These are phyloP conservation scores for Lucilia sericata DNA, from an alignment of 1,140 invertebrate genomes.

Conservation along the genomic window DNA sequence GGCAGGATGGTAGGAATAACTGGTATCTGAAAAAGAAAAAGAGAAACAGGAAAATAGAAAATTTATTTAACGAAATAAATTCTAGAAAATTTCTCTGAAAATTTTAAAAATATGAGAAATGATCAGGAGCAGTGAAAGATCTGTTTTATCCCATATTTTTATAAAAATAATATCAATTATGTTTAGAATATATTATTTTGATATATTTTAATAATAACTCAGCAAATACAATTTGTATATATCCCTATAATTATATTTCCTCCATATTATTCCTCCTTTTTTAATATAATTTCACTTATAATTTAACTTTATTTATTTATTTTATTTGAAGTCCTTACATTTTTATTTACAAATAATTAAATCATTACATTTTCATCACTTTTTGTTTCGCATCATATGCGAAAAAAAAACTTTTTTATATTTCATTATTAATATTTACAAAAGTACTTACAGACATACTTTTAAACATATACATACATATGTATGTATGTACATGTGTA, in stretches of 20 bases:
- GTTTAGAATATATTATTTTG: too few species aligned
- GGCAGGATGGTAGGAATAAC: constrained; percentile 91
- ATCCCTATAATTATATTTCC: background rate
- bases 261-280: background rate
- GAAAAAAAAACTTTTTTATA: background rate
- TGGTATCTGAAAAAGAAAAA: constrained; percentile 78
- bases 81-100: too few species aligned
- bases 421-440: constrained; percentile 17
- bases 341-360: constrained; percentile 43
- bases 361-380: constrained; percentile 32
- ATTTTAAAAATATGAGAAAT: too few species aligned
- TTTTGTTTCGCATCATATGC: background rate
- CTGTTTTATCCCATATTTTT: too few species aligned
- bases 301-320: background rate
- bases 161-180: too few species aligned
- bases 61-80: background rate
- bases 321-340: constrained; percentile 1
- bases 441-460: background rate
- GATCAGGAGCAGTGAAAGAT: too few species aligned
- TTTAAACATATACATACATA: constrained; percentile 16
- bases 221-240: background rate
- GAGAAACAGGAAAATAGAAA: constrained; percentile 35
- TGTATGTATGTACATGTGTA: background rate
- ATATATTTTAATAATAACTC: too few species aligned
- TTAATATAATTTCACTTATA: background rate